These are phyloP conservation scores for Rhabdomys dilectus DNA, from an alignment of 2,113 vertebrate species.

Conservation along the genomic window DNA sequence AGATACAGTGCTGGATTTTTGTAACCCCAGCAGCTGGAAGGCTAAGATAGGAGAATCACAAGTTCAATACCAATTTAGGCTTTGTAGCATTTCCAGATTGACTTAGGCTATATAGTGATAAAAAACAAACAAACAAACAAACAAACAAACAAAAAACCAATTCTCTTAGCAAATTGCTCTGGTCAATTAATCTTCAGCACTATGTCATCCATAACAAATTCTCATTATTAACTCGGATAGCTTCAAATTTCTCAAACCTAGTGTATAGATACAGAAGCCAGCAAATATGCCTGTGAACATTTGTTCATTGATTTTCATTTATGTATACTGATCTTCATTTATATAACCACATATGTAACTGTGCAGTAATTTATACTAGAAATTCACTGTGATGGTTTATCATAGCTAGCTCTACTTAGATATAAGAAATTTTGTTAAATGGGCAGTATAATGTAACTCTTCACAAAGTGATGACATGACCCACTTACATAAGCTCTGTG, in stretches of 20 bases:
- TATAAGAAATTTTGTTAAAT: not conserved
- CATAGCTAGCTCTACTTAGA: not conserved
- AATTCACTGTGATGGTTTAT: not conserved
- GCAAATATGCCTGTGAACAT: not conserved
- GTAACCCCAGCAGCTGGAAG: not conserved
- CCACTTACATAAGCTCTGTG: not conserved
- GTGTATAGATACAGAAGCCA: not conserved
- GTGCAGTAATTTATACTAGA: not conserved
- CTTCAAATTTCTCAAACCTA: not conserved
- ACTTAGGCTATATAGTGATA: not conserved
- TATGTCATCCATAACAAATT: not conserved
- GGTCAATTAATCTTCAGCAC: not conserved
- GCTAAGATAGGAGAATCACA: not conserved
- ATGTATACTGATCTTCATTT: not conserved
- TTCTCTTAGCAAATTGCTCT: not conserved
- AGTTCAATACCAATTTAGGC: not conserved
- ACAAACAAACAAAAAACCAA: not conserved
- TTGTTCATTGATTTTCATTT: not conserved
- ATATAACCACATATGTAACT: not conserved
- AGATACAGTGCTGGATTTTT: not conserved
- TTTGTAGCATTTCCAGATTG: not conserved
- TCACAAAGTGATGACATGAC: not conserved
- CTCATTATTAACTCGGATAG: not conserved
- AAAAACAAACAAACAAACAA: not conserved
- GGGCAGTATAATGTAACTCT: not conserved